phyloP scores from a whole-genome alignment of 1,140 invertebrate species.

The Philopotamus ludificatus region DNA sequence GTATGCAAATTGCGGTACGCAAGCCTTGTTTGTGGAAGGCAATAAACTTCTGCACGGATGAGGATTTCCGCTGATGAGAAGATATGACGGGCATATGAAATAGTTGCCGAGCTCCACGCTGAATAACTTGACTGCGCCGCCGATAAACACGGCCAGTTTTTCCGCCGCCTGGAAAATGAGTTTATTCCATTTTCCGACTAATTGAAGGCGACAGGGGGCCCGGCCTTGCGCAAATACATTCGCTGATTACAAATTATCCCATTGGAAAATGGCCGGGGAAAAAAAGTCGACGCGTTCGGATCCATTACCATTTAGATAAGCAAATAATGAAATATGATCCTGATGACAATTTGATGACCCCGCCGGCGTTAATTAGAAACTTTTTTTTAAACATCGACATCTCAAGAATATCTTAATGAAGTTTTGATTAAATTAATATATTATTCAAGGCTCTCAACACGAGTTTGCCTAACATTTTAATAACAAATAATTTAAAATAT shows the following conservation, averaged over 20 bases:
- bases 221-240: slow-evolving; percentile 23
- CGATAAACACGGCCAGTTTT: not conserved
- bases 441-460: too few species aligned
- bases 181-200: slow-evolving; percentile 9
- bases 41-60: slow-evolving; percentile 35
- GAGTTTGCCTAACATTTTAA: too few species aligned
- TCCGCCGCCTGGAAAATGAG: not conserved
- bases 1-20: slow-evolving; percentile 32
- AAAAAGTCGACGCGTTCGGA: slow-evolving; percentile 12
- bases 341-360: slow-evolving; percentile 42
- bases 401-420: not conserved
- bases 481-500: too few species aligned
- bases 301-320: slow-evolving; percentile 40
- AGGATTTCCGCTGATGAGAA: slow-evolving; percentile 32
- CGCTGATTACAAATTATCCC: slow-evolving; percentile 33
- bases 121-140: slow-evolving; percentile 18
- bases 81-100: slow-evolving; percentile 33
- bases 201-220: slow-evolving; percentile 25
- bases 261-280: slow-evolving; percentile 9
- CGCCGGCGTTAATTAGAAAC: slow-evolving; percentile 39
- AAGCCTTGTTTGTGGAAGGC: slow-evolving; percentile 30
- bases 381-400: slow-evolving; percentile 24
- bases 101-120: slow-evolving; percentile 18
- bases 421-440: too few species aligned
- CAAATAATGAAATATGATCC: slow-evolving; percentile 37